A percentile compares a stretch with the other conserved stretches of the same genome.
phyloP scores from a whole-genome alignment of 2,113 vertebrate species.

The Lasiurus borealis region DNA sequence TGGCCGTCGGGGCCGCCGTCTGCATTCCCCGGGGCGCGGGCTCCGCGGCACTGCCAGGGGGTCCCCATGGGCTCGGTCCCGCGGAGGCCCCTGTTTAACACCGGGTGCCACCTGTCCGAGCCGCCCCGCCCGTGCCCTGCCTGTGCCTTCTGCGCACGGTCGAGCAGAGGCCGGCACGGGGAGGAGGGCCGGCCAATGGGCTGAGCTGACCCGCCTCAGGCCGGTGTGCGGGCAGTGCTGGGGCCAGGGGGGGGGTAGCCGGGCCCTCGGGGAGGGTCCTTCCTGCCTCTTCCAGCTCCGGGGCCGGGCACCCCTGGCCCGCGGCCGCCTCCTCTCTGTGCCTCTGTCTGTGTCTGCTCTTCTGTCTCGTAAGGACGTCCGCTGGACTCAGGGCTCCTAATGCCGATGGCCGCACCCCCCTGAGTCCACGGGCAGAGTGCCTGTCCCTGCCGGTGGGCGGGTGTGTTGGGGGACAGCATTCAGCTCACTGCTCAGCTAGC shows the following conservation, averaged over 20 bases:
- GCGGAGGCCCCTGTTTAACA: fast-evolving
- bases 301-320: fast-evolving
- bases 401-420: not conserved
- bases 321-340: not conserved
- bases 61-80: fast-evolving
- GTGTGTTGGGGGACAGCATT: not conserved
- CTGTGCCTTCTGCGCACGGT: fast-evolving
- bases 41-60: fast-evolving
- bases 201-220: not conserved
- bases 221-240: not conserved
- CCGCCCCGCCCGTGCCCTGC: too few relatives aligned
- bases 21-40: fast-evolving
- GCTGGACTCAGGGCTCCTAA: not conserved
- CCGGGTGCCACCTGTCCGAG: fast-evolving
- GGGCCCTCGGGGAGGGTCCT: too few relatives aligned
- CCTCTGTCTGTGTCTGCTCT: not conserved
- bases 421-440: not conserved
- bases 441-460: not conserved
- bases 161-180: fast-evolving
- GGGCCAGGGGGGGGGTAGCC: not conserved
- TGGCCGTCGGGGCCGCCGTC: fast-evolving
- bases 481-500: fast-evolving
- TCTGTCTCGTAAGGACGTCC: not conserved
- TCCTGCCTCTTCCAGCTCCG: not conserved
- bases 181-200: fast-evolving